phyloP scores from a whole-genome alignment of 2,113 vertebrate species.

The Leiothrix lutea region DNA sequence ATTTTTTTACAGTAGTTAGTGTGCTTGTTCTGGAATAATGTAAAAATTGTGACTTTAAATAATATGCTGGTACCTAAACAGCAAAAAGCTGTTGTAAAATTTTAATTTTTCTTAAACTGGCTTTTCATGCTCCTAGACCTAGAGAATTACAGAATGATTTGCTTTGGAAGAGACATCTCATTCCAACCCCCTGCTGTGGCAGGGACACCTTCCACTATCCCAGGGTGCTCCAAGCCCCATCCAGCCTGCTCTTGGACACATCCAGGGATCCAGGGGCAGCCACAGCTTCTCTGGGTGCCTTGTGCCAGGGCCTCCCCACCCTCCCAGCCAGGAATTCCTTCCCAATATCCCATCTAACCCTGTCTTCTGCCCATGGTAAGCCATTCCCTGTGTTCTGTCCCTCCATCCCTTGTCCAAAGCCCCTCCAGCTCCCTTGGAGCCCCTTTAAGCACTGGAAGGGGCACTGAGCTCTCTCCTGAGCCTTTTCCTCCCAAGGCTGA shows the following conservation, averaged over 20 bases:
- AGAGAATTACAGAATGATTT: neutral
- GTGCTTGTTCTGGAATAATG: neutral
- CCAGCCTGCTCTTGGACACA: neutral
- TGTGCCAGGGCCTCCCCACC: accelerated
- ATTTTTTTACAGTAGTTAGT: neutral
- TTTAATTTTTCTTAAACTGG: accelerated
- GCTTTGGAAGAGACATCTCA: accelerated
- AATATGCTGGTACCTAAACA: neutral
- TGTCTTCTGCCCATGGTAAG: accelerated
- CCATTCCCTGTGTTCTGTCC: neutral
- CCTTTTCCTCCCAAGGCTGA: neutral
- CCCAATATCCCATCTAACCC: too few species aligned
- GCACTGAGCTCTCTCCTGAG: neutral
- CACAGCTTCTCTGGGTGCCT: neutral
- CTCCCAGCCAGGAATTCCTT: neutral
- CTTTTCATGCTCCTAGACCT: neutral
- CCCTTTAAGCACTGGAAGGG: neutral
- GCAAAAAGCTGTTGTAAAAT: neutral
- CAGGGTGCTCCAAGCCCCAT: accelerated
- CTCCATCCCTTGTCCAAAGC: neutral
- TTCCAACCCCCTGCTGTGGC: accelerated
- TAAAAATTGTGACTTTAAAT: neutral
- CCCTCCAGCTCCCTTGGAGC: neutral
- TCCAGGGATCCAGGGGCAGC: neutral
- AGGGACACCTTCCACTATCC: neutral